Conservation (phyloP, 2,888 invertebrate species). For the Melolontha melolontha region DNA sequence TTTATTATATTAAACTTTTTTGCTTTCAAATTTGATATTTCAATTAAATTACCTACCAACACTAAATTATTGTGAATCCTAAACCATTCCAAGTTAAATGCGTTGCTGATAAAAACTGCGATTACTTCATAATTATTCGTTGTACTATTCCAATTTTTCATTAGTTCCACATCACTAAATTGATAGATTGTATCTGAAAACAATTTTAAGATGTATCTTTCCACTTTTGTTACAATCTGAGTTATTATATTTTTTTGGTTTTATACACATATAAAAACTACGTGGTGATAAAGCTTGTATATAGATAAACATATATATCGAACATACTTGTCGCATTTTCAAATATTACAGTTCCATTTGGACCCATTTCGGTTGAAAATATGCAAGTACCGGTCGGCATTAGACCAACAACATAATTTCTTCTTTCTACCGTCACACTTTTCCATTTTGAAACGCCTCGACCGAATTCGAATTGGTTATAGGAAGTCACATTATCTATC, state of each 20-base stretch:
- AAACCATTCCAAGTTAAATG: slow-evolving; percentile 58
- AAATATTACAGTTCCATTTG: slow-evolving; percentile 41
- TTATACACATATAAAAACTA: too few relatives aligned
- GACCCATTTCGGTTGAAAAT: slow-evolving; percentile 44
- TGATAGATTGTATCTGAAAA: slow-evolving; percentile 8
- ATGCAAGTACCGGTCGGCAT: slow-evolving; percentile 49
- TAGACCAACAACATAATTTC: slow-evolving; percentile 51
- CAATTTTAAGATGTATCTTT: not conserved
- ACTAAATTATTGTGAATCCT: slow-evolving; percentile 51
- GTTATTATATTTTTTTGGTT: too few relatives aligned
- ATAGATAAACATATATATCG: too few relatives aligned
- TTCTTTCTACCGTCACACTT: slow-evolving; percentile 48
- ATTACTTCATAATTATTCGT: slow-evolving; percentile 48
- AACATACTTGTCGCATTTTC: slow-evolving; percentile 40
- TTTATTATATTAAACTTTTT: too few relatives aligned
- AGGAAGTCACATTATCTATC: slow-evolving; percentile 50
- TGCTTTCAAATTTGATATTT: not conserved
- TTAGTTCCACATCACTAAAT: slow-evolving; percentile 17
- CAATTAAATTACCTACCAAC: slow-evolving; percentile 53
- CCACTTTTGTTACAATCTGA: too few relatives aligned
- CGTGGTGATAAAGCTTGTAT: too few relatives aligned
- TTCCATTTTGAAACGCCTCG: slow-evolving; percentile 51
- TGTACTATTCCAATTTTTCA: slow-evolving; percentile 49
- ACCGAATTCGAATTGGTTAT: slow-evolving; percentile 50
- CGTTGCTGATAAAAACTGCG: slow-evolving; percentile 54